Evolutionary conservation across 2,113 vertebrate species (phyloP).

Genomic region (Muntiacus muntjak): DNA sequence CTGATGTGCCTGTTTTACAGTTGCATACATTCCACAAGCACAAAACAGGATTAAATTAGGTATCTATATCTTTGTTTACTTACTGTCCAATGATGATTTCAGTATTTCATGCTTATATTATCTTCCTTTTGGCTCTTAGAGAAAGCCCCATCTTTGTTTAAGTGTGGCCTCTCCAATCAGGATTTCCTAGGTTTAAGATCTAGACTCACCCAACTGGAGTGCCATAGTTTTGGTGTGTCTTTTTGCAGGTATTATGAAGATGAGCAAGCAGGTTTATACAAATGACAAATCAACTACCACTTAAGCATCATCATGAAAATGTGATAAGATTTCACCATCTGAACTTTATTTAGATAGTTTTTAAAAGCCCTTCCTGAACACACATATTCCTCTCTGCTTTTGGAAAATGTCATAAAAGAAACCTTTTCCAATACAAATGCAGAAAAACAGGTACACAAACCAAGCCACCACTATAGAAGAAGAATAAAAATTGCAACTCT

Average conservation of each 20-base stretch:
- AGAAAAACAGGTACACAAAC: constrained; percentile 72
- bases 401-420: constrained; percentile 62
- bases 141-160: constrained; percentile 43
- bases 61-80: constrained; percentile 18
- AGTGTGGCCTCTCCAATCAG: constrained; percentile 8
- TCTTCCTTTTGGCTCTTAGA: constrained; percentile 49
- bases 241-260: constrained; percentile 22
- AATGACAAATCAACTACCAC: constrained; percentile 22
- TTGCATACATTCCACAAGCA: constrained; percentile 5
- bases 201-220: neutral
- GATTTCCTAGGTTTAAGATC: neutral
- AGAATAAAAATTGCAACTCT: constrained; percentile 69
- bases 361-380: constrained; percentile 56
- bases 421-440: constrained; percentile 70
- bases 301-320: constrained; percentile 38
- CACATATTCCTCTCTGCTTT: constrained; percentile 31
- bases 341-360: constrained; percentile 29
- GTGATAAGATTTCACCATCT: constrained; percentile 52
- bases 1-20: constrained; percentile 8
- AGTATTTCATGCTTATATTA: neutral
- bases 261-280: constrained; percentile 16
- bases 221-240: neutral
- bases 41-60: constrained; percentile 11
- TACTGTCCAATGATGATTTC: constrained; percentile 21
- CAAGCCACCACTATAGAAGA: constrained; percentile 65